Evolutionary conservation across 2,888 invertebrate species (phyloP).

Genomic region (Ptychoptera albimana): DNA sequence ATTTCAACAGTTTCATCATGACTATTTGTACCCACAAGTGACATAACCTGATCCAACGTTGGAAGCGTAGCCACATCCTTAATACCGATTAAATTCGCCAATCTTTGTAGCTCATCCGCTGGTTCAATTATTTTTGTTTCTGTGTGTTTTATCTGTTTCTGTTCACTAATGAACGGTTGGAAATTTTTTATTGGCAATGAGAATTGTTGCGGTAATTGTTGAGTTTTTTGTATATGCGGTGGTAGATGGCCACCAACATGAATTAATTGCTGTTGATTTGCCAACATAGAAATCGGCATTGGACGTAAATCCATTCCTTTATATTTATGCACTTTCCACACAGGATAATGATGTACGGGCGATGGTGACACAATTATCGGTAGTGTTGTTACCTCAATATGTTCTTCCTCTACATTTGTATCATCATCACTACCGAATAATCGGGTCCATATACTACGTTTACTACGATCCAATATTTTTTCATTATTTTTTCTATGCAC

Average conservation of each 20-base stretch:
- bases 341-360: slow-evolving; percentile 3
- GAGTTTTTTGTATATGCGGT: too few species aligned
- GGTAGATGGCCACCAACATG: too few species aligned
- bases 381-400: too few species aligned
- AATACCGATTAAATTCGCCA: neutral
- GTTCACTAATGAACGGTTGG: neutral
- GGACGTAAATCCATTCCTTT: slow-evolving; percentile 5
- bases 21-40: slow-evolving; percentile 7
- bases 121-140: neutral
- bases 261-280: neutral
- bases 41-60: neutral
- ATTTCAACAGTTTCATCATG: slow-evolving; percentile 7
- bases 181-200: neutral
- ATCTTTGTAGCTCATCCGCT: neutral
- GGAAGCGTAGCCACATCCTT: neutral
- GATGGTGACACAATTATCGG: too few species aligned
- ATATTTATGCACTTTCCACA: slow-evolving; percentile 7
- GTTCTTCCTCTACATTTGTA: too few species aligned
- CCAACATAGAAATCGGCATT: slow-evolving; percentile 3
- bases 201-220: neutral
- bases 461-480: too few species aligned
- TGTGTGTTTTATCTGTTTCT: neutral
- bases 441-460: too few species aligned
- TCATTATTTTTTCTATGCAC: too few species aligned
- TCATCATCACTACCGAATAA: too few species aligned